Conservation (phyloP, 2,797 vertebrate species). For the Hybognathus amarus region DNA sequence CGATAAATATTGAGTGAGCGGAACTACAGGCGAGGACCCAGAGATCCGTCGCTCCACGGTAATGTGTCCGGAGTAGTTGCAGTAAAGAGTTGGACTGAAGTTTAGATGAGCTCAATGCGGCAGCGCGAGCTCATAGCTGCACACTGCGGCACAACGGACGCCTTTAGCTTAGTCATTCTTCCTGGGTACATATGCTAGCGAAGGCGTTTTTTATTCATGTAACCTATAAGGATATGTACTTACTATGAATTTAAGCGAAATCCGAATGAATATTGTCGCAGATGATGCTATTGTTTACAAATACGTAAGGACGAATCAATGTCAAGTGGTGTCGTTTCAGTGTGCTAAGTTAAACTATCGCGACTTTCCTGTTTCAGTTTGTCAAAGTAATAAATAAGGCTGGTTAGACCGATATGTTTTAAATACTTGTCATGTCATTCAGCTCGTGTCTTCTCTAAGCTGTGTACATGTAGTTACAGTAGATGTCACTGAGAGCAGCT, state of each 20-base stretch:
- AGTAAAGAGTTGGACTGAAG: conserved; percentile 69
- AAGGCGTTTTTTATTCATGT: background rate
- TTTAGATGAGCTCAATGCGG: conserved; percentile 78
- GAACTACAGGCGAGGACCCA: conserved; percentile 75
- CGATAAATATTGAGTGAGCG: conserved; percentile 80
- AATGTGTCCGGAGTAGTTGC: conserved; percentile 67
- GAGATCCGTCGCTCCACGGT: conserved; percentile 86
- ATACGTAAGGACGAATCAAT: conserved; percentile 58
- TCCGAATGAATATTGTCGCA: background rate
- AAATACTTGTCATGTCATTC: background rate
- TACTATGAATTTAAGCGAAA: background rate
- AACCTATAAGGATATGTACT: background rate
- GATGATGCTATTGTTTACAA: background rate
- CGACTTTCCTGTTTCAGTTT: background rate
- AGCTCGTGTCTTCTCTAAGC: background rate
- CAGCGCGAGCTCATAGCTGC: conserved; percentile 55
- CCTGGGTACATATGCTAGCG: conserved; percentile 11
- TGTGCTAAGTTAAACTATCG: background rate
- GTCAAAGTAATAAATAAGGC: background rate
- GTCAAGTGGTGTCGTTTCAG: conserved; percentile 53
- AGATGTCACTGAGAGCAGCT: background rate
- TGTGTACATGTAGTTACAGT: background rate
- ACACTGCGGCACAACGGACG: conserved; percentile 67
- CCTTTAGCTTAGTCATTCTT: conserved; percentile 72
- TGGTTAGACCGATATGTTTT: background rate